Conservation (phyloP, 2,888 invertebrate species). For the Eupelmus urozonus region DNA sequence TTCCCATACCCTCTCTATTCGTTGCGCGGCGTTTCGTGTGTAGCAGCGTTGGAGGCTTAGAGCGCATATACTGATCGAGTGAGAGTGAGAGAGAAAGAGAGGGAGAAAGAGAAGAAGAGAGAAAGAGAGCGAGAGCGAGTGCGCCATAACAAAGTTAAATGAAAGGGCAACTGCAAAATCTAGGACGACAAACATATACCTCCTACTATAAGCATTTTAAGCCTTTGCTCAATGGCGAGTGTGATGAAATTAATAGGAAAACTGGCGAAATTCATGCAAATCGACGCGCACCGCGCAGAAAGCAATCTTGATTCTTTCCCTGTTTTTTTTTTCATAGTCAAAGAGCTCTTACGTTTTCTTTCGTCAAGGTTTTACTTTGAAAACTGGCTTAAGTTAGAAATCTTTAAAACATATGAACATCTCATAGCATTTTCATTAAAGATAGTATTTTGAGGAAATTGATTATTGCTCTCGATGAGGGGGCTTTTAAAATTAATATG, state of each 20-base stretch:
- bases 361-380: constrained; percentile 22
- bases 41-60: background rate
- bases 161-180: constrained; percentile 60
- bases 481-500: no score
- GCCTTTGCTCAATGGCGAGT: constrained; percentile 58
- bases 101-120: background rate
- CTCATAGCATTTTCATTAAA: no score
- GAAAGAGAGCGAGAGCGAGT: background rate
- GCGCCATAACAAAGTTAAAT: constrained; percentile 59
- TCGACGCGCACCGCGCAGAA: constrained; percentile 34
- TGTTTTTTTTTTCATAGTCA: constrained; percentile 17
- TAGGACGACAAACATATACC: constrained; percentile 59
- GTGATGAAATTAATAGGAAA: constrained; percentile 61
- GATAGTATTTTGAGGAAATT: no score
- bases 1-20: constrained; percentile 55
- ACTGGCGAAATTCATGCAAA: constrained; percentile 61
- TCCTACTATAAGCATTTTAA: constrained; percentile 51
- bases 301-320: constrained; percentile 56
- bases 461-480: no score
- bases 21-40: constrained; percentile 44
- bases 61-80: background rate
- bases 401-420: no score
- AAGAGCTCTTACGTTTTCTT: constrained; percentile 36
- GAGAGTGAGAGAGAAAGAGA: background rate
- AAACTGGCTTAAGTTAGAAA: background rate